These are phyloP conservation scores for Bhutanitis thaidina DNA, from an alignment of 2,888 invertebrate species.

Conservation along the genomic window DNA sequence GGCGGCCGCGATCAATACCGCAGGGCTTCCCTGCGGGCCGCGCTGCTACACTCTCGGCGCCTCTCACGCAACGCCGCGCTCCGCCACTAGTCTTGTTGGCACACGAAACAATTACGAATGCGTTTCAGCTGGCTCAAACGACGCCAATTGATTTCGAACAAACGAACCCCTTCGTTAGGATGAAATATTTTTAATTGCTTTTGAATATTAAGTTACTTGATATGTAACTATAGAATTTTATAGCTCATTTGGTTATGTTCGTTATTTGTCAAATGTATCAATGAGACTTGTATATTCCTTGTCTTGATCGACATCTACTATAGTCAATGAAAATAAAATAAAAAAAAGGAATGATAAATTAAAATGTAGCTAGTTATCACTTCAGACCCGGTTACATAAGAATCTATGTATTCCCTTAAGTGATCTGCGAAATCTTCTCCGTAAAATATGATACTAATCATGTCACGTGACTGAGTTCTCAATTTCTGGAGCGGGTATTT, in stretches of 20 bases:
- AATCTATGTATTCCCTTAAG: conserved; percentile 3
- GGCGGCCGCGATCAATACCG: conserved; percentile 67
- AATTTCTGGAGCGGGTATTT: neutral
- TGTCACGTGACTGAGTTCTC: neutral
- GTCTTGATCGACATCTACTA: too few species aligned
- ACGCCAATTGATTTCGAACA: neutral
- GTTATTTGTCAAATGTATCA: too few species aligned
- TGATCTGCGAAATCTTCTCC: neutral
- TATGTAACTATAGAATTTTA: neutral
- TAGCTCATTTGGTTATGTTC: too few species aligned
- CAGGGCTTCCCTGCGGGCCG: conserved; percentile 60
- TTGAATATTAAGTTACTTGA: neutral
- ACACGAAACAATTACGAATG: conserved; percentile 3
- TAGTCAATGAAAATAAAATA: too few species aligned
- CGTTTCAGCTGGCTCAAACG: neutral
- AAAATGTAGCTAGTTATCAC: too few species aligned
- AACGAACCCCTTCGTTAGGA: neutral
- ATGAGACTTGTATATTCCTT: too few species aligned
- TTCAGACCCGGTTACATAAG: neutral
- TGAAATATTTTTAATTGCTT: conserved; percentile 8
- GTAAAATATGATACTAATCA: conserved; percentile 5
- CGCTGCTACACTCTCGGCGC: conserved; percentile 38
- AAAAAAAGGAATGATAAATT: too few species aligned
- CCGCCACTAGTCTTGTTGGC: conserved; percentile 32
- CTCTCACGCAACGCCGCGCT: conserved; percentile 44